Evolutionary conservation across 2,113 vertebrate species (phyloP).

Genomic region (Poicephalus gulielmi): DNA sequence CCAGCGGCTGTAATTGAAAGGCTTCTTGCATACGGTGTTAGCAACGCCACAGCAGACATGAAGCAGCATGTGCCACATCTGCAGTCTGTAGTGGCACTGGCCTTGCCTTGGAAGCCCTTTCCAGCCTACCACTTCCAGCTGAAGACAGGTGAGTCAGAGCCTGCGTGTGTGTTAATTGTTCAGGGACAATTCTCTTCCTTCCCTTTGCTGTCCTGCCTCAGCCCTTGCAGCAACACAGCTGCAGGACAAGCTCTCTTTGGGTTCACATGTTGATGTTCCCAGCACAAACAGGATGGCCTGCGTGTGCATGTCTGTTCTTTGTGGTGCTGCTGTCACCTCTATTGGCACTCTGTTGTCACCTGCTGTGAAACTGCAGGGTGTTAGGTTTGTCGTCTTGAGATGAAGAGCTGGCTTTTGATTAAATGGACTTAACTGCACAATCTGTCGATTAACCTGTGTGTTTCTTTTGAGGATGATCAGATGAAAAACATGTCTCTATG

Average conservation of each 20-base stretch:
- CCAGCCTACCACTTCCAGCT: slow-evolving; percentile 87
- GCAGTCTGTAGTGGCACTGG: slow-evolving; percentile 85
- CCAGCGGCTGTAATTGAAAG: slow-evolving; percentile 83
- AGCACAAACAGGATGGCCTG: not conserved
- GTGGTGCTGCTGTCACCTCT: not conserved
- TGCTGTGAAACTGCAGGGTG: no score
- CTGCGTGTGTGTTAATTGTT: fast-evolving
- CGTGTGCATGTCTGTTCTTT: no score
- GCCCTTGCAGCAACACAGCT: fast-evolving
- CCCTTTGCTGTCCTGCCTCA: not conserved
- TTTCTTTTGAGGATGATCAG: not conserved
- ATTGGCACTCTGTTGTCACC: not conserved
- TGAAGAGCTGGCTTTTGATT: not conserved
- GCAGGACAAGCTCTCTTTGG: not conserved
- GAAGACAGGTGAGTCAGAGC: slow-evolving; percentile 84
- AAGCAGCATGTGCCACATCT: slow-evolving; percentile 86
- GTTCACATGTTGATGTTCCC: fast-evolving
- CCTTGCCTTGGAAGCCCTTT: slow-evolving; percentile 82
- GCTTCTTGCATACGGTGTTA: slow-evolving; percentile 82
- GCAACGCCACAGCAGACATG: slow-evolving; percentile 88
- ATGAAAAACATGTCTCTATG: not conserved
- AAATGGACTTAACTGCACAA: not conserved
- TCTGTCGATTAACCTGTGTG: not conserved
- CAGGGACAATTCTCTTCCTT: fast-evolving
- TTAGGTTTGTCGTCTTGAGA: not conserved